Percentiles rank a stretch among this genome's conserved stretches.
Conservation (phyloP, 1,140 invertebrate species). For the Cephus cinctus region DNA sequence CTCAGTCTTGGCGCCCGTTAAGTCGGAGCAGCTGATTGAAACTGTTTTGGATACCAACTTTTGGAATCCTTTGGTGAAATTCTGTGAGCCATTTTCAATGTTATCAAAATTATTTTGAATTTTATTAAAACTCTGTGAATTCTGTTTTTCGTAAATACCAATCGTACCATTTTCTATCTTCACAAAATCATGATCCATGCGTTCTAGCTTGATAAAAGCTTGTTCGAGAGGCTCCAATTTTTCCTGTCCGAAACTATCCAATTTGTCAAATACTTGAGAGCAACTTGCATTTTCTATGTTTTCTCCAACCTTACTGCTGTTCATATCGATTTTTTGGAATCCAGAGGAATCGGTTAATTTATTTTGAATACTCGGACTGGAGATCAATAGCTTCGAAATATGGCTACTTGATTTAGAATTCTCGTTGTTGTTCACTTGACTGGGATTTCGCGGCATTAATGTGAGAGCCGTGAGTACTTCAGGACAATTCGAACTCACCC, state of each 20-base stretch:
- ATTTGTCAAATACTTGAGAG: constrained; percentile 12
- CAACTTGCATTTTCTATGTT: constrained; percentile 5
- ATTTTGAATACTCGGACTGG: constrained; percentile 44
- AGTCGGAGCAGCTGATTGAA: not conserved
- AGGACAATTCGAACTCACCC: constrained; percentile 33
- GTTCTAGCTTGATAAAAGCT: constrained; percentile 39
- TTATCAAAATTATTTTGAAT: constrained; percentile 22
- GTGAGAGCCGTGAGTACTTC: constrained; percentile 47
- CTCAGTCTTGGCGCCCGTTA: constrained; percentile 16
- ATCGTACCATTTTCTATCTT: constrained; percentile 33
- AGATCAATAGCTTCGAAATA: constrained; percentile 41
- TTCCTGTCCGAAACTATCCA: constrained; percentile 25
- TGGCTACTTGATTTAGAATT: constrained; percentile 17
- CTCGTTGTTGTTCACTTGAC: constrained; percentile 18
- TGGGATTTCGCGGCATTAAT: constrained; percentile 39
- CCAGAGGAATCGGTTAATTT: constrained; percentile 45
- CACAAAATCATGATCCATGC: constrained; percentile 39
- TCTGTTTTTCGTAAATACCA: constrained; percentile 23
- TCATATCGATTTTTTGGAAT: constrained; percentile 47
- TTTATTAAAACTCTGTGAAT: constrained; percentile 23
- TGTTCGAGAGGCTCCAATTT: constrained; percentile 25
- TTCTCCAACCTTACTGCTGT: constrained; percentile 13
- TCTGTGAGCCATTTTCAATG: constrained; percentile 21
- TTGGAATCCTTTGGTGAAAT: constrained; percentile 36
- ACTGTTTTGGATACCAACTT: constrained; percentile 34